These are phyloP conservation scores for Eulimnadia texana DNA, from an alignment of 1,140 invertebrate genomes.

Conservation along the genomic window DNA sequence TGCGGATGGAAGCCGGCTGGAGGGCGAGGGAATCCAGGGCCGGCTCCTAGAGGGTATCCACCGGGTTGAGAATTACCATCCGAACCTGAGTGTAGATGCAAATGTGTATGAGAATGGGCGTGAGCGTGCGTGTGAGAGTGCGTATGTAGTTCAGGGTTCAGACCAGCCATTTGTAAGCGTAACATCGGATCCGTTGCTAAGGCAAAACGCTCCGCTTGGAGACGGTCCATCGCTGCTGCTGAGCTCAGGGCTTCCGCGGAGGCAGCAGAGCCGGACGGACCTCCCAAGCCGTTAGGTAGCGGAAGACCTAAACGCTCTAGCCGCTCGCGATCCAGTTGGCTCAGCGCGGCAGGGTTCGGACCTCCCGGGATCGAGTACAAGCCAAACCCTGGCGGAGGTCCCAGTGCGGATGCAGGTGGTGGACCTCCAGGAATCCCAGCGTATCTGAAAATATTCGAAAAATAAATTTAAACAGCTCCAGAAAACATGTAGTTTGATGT, in stretches of 20 bases:
- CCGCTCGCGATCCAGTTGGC: conserved; percentile 71
- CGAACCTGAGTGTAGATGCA: conserved; percentile 65
- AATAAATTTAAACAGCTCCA: neutral
- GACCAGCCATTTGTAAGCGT: conserved; percentile 70
- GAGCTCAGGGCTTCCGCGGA: neutral
- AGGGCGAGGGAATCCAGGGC: conserved; percentile 41
- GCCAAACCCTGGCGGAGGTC: conserved; percentile 34
- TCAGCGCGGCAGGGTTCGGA: conserved; percentile 39
- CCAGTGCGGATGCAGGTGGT: conserved; percentile 26
- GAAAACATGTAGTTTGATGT: neutral
- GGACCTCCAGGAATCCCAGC: conserved; percentile 24
- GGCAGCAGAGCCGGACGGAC: conserved; percentile 17
- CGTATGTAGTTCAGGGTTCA: conserved; percentile 60
- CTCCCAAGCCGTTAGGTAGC: conserved; percentile 5
- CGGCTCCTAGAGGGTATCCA: conserved; percentile 42
- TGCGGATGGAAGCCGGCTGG: conserved; percentile 40
- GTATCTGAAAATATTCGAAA: conserved; percentile 26
- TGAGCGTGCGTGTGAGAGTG: conserved; percentile 72
- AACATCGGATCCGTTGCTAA: conserved; percentile 55
- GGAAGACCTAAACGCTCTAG: conserved; percentile 55
- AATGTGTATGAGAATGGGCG: conserved; percentile 59
- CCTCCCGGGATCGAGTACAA: conserved; percentile 26
- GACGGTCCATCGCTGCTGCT: conserved; percentile 28
- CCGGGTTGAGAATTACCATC: conserved; percentile 47
- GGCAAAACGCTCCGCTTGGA: conserved; percentile 36